These are phyloP conservation scores for Dolichomitus sp. DNA, from an alignment of 2,888 invertebrate species.

Conservation along the genomic window DNA sequence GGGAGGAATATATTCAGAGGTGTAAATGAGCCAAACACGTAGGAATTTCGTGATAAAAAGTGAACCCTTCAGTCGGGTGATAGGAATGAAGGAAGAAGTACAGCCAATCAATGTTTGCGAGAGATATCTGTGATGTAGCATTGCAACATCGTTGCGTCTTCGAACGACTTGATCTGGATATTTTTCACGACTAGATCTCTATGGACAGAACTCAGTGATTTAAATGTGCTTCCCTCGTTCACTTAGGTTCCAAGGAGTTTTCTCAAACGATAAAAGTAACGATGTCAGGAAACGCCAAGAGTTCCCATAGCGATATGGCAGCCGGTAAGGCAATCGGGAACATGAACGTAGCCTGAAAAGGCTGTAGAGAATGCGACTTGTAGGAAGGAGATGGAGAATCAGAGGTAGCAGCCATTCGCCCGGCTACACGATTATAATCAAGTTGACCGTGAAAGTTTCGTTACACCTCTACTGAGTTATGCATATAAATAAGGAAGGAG, in stretches of 20 bases:
- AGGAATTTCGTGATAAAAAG: constrained; percentile 36
- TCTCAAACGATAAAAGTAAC: constrained; percentile 28
- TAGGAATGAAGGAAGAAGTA: constrained; percentile 4
- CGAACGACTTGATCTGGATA: constrained; percentile 23
- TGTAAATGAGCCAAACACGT: constrained; percentile 31
- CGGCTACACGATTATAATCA: constrained; percentile 70
- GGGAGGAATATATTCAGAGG: constrained; percentile 32
- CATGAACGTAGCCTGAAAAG: neutral
- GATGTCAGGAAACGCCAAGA: neutral
- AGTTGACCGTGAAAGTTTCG: constrained; percentile 82
- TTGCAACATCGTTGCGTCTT: constrained; percentile 20
- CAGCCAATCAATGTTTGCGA: constrained; percentile 32
- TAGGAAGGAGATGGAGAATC: constrained; percentile 29
- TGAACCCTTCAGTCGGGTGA: neutral
- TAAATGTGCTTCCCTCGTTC: neutral
- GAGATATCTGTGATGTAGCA: constrained; percentile 1
- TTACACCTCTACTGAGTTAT: constrained; percentile 84
- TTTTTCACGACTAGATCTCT: constrained; percentile 16
- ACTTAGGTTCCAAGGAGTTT: constrained; percentile 14
- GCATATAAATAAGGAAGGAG: constrained; percentile 84
- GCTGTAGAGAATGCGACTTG: constrained; percentile 15
- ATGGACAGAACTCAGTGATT: constrained; percentile 1
- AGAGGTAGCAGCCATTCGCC: constrained; percentile 23
- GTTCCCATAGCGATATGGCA: constrained; percentile 9
- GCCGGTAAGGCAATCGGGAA: constrained; percentile 1